Evolutionary conservation across 2,888 invertebrate species (phyloP), one percentile per base, ranked within the genome.

Genomic region (Augiades crinisus): DNA sequence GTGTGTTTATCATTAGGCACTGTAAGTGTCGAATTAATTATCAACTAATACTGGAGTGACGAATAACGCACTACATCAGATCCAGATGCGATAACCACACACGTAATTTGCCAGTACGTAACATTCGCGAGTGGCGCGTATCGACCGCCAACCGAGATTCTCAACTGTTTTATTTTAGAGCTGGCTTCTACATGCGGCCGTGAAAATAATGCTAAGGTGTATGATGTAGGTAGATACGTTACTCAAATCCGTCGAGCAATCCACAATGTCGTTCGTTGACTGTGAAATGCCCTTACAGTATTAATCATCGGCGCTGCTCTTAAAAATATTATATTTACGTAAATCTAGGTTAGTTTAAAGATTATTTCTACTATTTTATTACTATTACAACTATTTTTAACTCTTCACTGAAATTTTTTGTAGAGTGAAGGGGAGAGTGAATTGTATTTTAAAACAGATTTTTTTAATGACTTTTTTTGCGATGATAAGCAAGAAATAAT

Each of bases 81-180:
- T 60, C 53, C 52, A 54, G 53, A 57, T 56, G 46, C 44, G 56
- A 70, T 75, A 75, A 75, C 72, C 70, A 65, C 67, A 64, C 69
- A 68, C 72, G 72, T 70, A 75, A 78, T 65, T n/a, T n/a, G n/a
- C n/a, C n/a, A n/a, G 40, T 24, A 65, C 67, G 67, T 67, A 67
- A 73, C 63, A 66, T 60, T 61, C 58, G 55, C 63, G 60, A 63
- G 60, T 58, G 65, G 71, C 79, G 78, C 79, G 81, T 75, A 68
- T 66, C 70, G 70, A 67, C 72, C 72, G 66, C 75, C 76, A 74
- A 72, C 73, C 81, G 71, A 80, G 75, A 81, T 72, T 72, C 75
- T 72, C 75, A 72, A 88, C 87, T 87, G 87, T 84, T 83, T 87
- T 86, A 87, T 86, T 87, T 88, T 85, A 75, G 83, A 72, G 66